Percentiles rank a stretch among this genome's conserved stretches.
phyloP scores from a whole-genome alignment of 2,797 vertebrate species.

The Eulemur mongoz region DNA sequence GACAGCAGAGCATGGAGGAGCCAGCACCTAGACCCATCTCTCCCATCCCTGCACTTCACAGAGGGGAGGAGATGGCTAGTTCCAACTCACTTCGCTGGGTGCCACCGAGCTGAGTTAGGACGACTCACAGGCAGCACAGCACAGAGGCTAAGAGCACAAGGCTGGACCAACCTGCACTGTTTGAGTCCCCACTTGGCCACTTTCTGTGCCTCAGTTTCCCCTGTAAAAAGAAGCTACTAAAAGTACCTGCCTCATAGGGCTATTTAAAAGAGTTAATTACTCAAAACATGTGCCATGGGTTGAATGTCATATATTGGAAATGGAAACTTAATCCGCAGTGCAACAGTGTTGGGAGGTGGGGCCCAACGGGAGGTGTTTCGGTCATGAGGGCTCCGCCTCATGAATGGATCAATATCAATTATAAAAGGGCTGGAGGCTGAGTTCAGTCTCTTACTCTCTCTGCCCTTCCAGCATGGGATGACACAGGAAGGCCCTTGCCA shows the following conservation, averaged over 20 bases:
- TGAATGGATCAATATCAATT: neutral
- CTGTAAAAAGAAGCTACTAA: neutral
- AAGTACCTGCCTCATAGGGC: neutral
- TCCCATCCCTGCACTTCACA: accelerated
- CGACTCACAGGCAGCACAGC: neutral
- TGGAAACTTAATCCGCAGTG: neutral
- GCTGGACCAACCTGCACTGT: accelerated
- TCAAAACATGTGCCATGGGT: neutral
- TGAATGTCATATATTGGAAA: neutral
- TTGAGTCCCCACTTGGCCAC: neutral
- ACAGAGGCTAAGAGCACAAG: neutral
- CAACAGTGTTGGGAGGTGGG: neutral
- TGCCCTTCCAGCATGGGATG: neutral
- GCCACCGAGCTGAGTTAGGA: accelerated
- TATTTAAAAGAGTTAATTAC: neutral
- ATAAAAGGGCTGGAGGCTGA: neutral
- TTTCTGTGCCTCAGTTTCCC: neutral
- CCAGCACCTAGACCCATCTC: neutral
- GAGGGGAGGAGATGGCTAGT: neutral
- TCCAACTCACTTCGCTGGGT: neutral
- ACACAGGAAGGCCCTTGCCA: neutral
- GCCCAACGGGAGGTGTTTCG: neutral
- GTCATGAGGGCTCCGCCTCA: neutral
- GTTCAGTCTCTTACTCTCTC: neutral
- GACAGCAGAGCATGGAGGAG: neutral